These are phyloP conservation scores for Physeter macrocephalus DNA, from an alignment of 2,113 vertebrate genomes.

Conservation along the genomic window DNA sequence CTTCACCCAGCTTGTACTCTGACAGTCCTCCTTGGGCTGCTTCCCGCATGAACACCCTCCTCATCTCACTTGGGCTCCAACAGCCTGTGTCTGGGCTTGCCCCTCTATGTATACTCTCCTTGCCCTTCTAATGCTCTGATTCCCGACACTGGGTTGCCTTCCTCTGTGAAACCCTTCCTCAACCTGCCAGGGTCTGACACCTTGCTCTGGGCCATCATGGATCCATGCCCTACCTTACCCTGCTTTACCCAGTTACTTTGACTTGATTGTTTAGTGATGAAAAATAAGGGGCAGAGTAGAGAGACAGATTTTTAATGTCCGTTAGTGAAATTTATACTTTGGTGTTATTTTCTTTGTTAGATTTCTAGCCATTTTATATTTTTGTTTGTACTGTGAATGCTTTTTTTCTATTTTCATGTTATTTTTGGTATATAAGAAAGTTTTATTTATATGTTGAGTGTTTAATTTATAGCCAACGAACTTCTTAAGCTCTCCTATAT, in stretches of 20 bases:
- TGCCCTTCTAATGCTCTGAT: too few species aligned
- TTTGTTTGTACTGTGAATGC: background rate
- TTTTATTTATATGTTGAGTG: background rate
- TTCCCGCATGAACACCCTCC: too few species aligned
- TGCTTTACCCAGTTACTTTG: background rate
- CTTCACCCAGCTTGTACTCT: background rate
- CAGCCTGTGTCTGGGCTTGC: background rate
- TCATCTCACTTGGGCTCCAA: background rate
- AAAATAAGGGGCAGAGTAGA: background rate
- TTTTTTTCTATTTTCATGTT: background rate
- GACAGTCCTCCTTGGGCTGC: rapidly evolving
- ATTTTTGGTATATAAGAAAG: background rate
- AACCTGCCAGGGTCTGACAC: background rate
- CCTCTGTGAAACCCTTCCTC: background rate
- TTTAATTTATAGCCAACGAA: background rate
- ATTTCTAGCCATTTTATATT: background rate
- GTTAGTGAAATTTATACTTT: background rate
- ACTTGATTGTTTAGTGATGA: background rate
- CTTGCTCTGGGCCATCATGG: background rate
- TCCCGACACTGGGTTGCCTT: background rate
- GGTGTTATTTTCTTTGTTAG: background rate
- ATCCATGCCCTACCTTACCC: background rate
- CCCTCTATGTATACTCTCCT: background rate
- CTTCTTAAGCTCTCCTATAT: background rate
- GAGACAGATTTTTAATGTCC: background rate